Conservation (phyloP, 2,888 invertebrate genomes). For the Zaprionus bogoriensis region DNA sequence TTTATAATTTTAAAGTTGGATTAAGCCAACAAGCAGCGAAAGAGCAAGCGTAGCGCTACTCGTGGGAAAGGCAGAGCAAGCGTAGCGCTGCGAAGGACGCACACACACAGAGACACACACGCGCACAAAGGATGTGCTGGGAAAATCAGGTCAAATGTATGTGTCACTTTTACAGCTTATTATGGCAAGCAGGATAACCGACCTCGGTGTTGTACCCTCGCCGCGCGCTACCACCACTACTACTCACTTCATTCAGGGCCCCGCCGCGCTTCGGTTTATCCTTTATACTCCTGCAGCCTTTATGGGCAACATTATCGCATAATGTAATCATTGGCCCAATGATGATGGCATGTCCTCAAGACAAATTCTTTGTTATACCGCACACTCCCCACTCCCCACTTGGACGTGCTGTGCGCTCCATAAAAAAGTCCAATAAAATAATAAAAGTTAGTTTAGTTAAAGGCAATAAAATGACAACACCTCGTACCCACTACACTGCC, state of each 20-base stretch:
- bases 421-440: constrained; percentile 66
- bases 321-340: constrained; percentile 78
- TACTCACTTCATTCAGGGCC: not conserved
- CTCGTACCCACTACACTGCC: constrained; percentile 35
- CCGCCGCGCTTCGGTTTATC: constrained; percentile 25
- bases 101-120: too few species aligned
- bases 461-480: constrained; percentile 73
- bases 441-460: constrained; percentile 75
- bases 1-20: constrained; percentile 79
- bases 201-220: too few species aligned
- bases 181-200: constrained; percentile 57
- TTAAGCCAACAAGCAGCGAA: constrained; percentile 55
- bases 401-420: constrained; percentile 6
- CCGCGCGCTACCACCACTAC: not conserved
- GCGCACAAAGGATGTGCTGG: constrained; percentile 57
- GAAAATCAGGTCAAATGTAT: constrained; percentile 76
- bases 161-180: constrained; percentile 78
- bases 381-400: not conserved
- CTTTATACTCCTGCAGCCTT: constrained; percentile 56
- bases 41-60: not conserved
- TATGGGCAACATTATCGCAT: constrained; percentile 77
- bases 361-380: constrained; percentile 73
- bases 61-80: too few species aligned
- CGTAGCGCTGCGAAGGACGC: constrained; percentile 14
- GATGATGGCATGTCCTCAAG: constrained; percentile 76